Evolutionary conservation across 1,140 invertebrate species (phyloP), one percentile per base, ranked within the genome.

Genomic region (Sitobion miscanthi): DNA sequence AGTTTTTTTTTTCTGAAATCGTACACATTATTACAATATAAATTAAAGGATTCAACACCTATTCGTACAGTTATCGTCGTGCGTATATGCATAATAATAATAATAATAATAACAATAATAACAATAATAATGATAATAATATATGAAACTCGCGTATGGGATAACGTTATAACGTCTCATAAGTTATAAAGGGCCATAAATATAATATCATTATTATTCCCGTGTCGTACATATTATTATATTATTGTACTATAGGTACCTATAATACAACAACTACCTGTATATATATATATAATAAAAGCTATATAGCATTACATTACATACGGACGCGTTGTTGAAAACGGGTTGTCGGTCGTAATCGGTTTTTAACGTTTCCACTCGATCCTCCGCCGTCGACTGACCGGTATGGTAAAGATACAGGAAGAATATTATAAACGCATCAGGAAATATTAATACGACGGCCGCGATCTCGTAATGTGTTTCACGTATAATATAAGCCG

Each of bases 391-490:
- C 54, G 52, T 21, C 23, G 35, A n/a, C 47, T 23, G 49, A 90
- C 89, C 89, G 14, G 89, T 90, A 90, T 90, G 89, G 52, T 90
- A 90, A 90, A 90, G 52, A 62, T 90, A 90, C 89, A 90, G 89
- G 89, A 90, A 90, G 89, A 62, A 89, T 54, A 54, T n/a, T 38
- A 38, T 38, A 49, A 89, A 90, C 52, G 35, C 89, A 90, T 62
- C 89, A 90, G 89, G 89, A 90, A 90, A 90, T 42, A 42, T 62
- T 25, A 42, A 90, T 62, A 62, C 89, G 57, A 49, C 85, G 42
- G 45, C 83, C 23, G 86, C 86, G 86, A 87, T 87, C 86, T 87
- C 47, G 49, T 89, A 52, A 89, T 87, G n/a, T 87, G 47, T 87
- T 49, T 49, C 86, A 49, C 47, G 30, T 87, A 47, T 85, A 85